A percentile compares a stretch with the other conserved stretches of the same genome.
These are phyloP conservation scores for Mercenaria mercenaria DNA, from an alignment of 1,140 invertebrate genomes.

Conservation along the genomic window DNA sequence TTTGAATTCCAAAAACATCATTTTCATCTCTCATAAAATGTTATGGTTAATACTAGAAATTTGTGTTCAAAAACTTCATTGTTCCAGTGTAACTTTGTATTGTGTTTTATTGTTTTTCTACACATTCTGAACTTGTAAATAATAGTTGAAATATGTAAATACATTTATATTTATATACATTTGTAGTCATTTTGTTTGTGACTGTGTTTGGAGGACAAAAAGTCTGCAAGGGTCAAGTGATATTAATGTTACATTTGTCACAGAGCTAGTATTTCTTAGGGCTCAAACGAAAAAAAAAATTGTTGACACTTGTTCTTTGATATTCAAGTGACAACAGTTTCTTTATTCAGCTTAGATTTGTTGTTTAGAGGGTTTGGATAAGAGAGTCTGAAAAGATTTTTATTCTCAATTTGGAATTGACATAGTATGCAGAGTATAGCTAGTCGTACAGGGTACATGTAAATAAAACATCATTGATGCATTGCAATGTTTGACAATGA, in stretches of 20 bases:
- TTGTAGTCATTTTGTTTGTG: conserved; percentile 3
- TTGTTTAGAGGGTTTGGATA: no score
- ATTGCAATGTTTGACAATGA: conserved; percentile 7
- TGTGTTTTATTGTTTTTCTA: conserved; percentile 34
- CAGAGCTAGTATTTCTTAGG: no score
- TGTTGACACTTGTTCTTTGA: no score
- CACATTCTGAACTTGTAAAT: conserved; percentile 33
- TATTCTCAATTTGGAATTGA: background rate
- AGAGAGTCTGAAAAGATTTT: no score
- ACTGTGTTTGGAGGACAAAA: conserved; percentile 9
- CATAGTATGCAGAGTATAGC: conserved; percentile 16
- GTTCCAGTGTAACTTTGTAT: background rate
- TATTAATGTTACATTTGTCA: background rate
- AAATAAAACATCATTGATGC: background rate
- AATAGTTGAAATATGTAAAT: conserved; percentile 35
- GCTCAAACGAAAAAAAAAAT: no score
- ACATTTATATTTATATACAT: conserved; percentile 46
- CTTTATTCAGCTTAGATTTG: no score
- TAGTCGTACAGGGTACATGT: conserved; percentile 44
- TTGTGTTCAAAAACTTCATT: conserved; percentile 36
- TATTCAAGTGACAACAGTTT: no score
- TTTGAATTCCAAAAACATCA: conserved; percentile 23
- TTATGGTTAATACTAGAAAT: background rate
- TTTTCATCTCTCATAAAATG: background rate
- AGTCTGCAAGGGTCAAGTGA: conserved; percentile 1